phyloP scores from a whole-genome alignment of 1,140 invertebrate species.

The Aphelinus atriplicis region DNA sequence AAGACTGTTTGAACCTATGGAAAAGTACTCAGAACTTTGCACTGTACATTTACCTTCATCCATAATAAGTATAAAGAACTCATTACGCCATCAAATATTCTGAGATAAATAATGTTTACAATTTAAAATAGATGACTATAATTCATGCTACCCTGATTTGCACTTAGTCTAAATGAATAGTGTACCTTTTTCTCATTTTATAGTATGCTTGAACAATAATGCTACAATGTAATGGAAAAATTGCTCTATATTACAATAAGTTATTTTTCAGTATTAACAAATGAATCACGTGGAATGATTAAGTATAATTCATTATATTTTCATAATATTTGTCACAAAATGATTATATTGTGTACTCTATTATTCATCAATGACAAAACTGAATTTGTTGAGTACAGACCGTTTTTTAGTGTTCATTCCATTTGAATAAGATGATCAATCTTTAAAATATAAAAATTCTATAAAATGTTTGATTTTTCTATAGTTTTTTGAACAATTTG shows the following conservation, averaged over 20 bases:
- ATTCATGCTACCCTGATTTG: conserved; percentile 29
- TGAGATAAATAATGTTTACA: conserved; percentile 16
- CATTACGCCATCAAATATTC: conserved; percentile 18
- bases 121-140: conserved; percentile 22
- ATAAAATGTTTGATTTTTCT: no score
- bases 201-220: background rate
- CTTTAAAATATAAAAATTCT: no score
- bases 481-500: no score
- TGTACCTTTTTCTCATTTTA: conserved; percentile 16
- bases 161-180: conserved; percentile 28
- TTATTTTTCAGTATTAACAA: background rate
- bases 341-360: background rate
- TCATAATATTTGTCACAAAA: background rate
- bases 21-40: conserved; percentile 20
- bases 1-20: background rate
- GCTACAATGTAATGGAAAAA: no score
- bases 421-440: no score
- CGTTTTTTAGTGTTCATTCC: no score
- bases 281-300: no score
- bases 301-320: no score
- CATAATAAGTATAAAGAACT: conserved; percentile 29
- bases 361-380: no score
- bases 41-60: conserved; percentile 33
- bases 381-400: no score
- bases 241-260: no score